Conservation (phyloP, 2,113 vertebrate species). For the Rousettus leschenaultii region DNA sequence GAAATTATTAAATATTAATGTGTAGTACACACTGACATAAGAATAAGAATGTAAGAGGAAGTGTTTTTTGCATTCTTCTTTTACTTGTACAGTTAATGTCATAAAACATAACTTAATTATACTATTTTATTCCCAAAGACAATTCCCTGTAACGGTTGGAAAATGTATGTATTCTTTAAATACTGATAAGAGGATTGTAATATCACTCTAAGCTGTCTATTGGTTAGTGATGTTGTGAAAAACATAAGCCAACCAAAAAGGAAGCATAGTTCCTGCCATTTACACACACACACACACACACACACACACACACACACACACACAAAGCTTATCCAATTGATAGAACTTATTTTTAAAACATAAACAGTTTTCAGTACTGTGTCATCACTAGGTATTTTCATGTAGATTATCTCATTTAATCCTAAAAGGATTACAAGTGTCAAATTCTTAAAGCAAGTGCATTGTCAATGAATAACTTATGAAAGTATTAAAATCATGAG, state of each 20-base stretch:
- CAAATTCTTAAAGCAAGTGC: background rate
- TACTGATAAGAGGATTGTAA: background rate
- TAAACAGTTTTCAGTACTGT: background rate
- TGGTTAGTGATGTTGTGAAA: background rate
- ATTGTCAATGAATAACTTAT: background rate
- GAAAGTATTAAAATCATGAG: background rate
- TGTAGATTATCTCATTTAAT: background rate
- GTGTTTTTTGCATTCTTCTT: slow-evolving; percentile 38
- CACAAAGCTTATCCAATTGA: background rate
- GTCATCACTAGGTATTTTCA: background rate
- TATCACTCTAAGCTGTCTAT: background rate
- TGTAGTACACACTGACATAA: background rate
- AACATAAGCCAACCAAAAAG: background rate
- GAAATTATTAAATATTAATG: slow-evolving; percentile 18
- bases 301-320: no score
- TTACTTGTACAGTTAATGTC: background rate
- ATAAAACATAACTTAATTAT: slow-evolving; percentile 23
- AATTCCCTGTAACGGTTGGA: background rate
- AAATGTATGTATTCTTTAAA: slow-evolving; percentile 39
- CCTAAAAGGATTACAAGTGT: background rate
- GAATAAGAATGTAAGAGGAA: background rate
- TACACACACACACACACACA: background rate
- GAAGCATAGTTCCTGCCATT: background rate
- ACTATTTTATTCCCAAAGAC: background rate
- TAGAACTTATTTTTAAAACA: background rate